Base-by-base conservation (phyloP, 2,888 invertebrate genomes). In the Platycheirus albimanus region DNA sequence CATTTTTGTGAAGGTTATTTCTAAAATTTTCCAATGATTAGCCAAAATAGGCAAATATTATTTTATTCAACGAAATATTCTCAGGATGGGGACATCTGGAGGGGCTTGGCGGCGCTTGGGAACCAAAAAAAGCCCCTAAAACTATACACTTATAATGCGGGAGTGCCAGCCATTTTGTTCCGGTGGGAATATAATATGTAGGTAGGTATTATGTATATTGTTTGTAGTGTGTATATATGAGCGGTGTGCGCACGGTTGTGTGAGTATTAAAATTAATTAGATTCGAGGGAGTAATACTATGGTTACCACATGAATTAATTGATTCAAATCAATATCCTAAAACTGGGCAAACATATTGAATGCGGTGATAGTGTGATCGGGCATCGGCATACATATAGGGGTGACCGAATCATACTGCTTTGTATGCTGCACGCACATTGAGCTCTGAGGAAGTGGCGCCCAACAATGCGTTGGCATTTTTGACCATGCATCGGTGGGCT, bases 221-320 rank as follows among this genome's bases (percentile, higher is more conserved):
- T n/a, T 71, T 52, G 24, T 64, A 84, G 28, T 56, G 11, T 36
- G 17, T 20, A 56, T 11, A n/a, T n/a, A n/a, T 19, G 52, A 43
- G 8, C 41, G 33, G 33, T 20, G 43, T 61, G 13, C 7, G 47
- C 67, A 17, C 17, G 84, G 79, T 51, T 86, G 86, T 87, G 86
- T 87, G 88, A 88, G 89, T 88, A 90, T 90, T 90, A 90, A 90
- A 90, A 90, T 90, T 90, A 90, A 90, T 90, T 90, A 90, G 90
- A 90, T 90, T 89, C 89, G 88, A 89, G 90, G 89, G 89, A 89
- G 89, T 89, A 89, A 89, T 90, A 87, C 88, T 88, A 89, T 88
- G 87, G 87, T 87, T 87, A 89, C 89, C 90, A 87, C 90, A 89
- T 87, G 89, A 89, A 90, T 90, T 90, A 90, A 91, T 90, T 90